These are phyloP conservation scores for Sialis lutaria DNA, from an alignment of 2,888 invertebrate species.

Conservation along the genomic window DNA sequence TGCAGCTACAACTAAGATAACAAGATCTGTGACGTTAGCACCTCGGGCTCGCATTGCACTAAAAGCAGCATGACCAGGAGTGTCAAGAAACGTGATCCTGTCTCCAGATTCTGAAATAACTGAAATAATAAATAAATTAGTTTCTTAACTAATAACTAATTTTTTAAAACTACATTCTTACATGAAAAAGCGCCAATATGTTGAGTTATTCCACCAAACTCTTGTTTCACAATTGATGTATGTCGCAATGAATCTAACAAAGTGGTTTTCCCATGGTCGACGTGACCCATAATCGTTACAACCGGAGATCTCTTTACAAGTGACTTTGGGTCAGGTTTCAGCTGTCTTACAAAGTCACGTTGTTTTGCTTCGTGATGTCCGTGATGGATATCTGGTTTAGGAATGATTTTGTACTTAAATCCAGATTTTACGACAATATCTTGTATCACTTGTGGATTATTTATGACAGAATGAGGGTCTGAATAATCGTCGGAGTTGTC, in stretches of 20 bases:
- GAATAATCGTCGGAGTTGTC: constrained; percentile 37
- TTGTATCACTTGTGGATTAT: constrained; percentile 43
- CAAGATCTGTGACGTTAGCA: constrained; percentile 85
- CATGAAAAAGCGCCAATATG: constrained; percentile 97
- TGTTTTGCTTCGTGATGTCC: too few species aligned
- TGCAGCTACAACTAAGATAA: constrained; percentile 91
- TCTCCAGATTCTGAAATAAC: constrained; percentile 52
- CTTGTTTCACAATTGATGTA: constrained; percentile 71
- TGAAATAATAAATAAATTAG: constrained; percentile 18
- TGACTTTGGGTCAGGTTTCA: constrained; percentile 43
- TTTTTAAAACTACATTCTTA: constrained; percentile 13
- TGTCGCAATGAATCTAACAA: constrained; percentile 76
- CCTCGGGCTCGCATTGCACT: constrained; percentile 85
- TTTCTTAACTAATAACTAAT: background rate
- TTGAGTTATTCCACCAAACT: constrained; percentile 98
- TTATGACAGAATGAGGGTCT: constrained; percentile 36
- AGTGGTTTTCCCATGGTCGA: constrained; percentile 99
- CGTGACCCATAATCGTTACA: constrained; percentile 98
- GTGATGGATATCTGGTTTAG: constrained; percentile 28
- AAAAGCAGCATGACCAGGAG: constrained; percentile 98
- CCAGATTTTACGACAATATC: constrained; percentile 54
- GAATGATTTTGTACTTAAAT: constrained; percentile 35
- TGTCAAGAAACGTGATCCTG: constrained; percentile 86
- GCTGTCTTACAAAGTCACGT: constrained; percentile 34
- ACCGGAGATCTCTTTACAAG: constrained; percentile 73